Evolutionary conservation across 2,797 vertebrate species (phyloP), one percentile per base, ranked within the genome.

Genomic region (Aselliscus stoliczkanus): DNA sequence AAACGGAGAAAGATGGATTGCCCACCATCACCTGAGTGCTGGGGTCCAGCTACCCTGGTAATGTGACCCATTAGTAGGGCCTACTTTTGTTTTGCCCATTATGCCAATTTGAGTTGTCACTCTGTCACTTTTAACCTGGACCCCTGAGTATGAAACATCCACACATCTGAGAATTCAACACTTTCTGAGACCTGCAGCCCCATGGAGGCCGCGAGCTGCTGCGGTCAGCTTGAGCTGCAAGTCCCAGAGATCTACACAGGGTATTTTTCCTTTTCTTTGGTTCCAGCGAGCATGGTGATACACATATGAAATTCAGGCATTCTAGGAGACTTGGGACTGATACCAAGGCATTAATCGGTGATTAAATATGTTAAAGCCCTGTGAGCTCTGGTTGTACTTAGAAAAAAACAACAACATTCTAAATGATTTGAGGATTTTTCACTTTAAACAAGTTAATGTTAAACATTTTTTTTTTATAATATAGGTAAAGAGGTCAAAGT

Each of bases 401-500:
- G 27, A 17, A 50, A 44, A n/a, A 73, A 44, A 31, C n/a, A 54
- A 58, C 8, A 58, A 0, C 29, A 72, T 93, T 93, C 56, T 81
- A 92, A 93, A 52, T 60, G 29, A 81, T 62, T 73, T 94, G 27
- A 94, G 83, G 50, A 23, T 39, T 82, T 92, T 92, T 92, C 29
- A 50, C 23, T 88, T 95, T 88, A 88, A 94, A 81, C 25, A 88
- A 89, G 60, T 85, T 87, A 79, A 76, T 76, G 5, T 88, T 85
- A 65, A 93, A 94, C 69, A 56, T 56, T n/a, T 37, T 81, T 93
- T 50, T 87, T 94, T 56, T 12, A 73, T 91, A 75, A 44, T 58
- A 75, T 72, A 44, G 56, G 42, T 58, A 64, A 56, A 94, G 80
- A 73, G 0, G 37, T 84, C 44, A 18, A 84, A 88, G 72, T 58